Evolutionary conservation across 2,113 vertebrate genomes (phyloP), one percentile per base, ranked within the genome.

Genomic region (Merops nubicus): DNA sequence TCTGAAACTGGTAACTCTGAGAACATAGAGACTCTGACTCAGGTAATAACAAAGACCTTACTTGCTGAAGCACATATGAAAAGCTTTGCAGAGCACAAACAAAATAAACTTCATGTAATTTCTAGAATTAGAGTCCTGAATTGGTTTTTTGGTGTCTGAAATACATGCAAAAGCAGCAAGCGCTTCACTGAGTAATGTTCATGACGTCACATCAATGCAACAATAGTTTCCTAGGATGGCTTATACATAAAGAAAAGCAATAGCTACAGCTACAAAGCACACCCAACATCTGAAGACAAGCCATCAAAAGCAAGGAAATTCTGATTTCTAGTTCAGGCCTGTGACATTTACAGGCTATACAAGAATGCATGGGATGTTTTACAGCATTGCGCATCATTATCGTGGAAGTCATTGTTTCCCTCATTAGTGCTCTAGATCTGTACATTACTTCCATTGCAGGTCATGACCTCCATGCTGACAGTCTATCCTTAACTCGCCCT

Each of bases 321-420:
- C 88, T 94, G 92, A 94, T 97, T 93, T 82, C 93, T 48, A 68
- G 90, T 84, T 96, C 92, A 91, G 76, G 94, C 95, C 90, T 85
- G 80, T 96, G 96, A 96, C 96, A 96, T 97, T 97, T 97, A 91
- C 88, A 79, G 90, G 93, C 94, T 96, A 40, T 22, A 91, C 73
- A 89, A 96, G 96, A 97, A 96, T 88, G 96, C 96, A 96, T 95
- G 97, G 97, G 97, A 97, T 97, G 94, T 97, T 97, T 93, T 97
- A 92, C 91, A 93, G 96, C 89, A 96, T 93, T 95, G 96, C 34
- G 94, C 96, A 97, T 97, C 97, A 97, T 97, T 97, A 97, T 97
- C 96, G 97, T 96, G 89, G 95, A 97, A 97, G 97, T 97, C 95
- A 97, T 97, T 97, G 97, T 97, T 97, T 96, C 96, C 97, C 97